Base-by-base conservation (phyloP, 2,797 vertebrate species). In the Crocidura indochinensis region DNA sequence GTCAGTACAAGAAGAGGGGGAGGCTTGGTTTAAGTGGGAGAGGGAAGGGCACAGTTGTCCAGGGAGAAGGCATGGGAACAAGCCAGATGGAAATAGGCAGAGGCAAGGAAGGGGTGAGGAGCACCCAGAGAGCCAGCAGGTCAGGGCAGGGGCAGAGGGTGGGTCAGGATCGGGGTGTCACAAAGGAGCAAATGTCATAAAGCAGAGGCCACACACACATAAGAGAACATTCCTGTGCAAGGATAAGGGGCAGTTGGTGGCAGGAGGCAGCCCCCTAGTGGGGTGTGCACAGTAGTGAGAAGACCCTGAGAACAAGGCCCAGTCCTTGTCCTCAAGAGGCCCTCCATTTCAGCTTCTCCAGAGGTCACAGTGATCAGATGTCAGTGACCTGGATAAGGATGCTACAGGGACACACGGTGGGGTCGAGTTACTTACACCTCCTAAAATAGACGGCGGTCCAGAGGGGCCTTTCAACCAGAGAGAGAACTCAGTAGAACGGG, bases 361-460 rank as follows among this genome's bases (percentile, higher is more conserved):
- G 94, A 91, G 91, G 95, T 92, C 44, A 0, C 10, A 9, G 72
- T 4, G 86, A 95, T 95, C 92, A 92, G 83, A 8, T 96, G 51
- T 81, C 95, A 76, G 62, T 86, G 92, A 94, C 90, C 93, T 88
- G 85, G 94, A 92, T 92, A 94, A 94, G 90, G 71, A 81, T 76
- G 88, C 86, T 85, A 74, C 79, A 79, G 91, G 92, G 85, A 87
- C 88, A 31, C 51, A 46, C 51, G 79, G 76, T 73, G 92, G 94
- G 94, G 29, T 92, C 91, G 91, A 56, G 83, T 95, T 96, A 93
- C 94, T 89, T 31, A 92, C 91, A 87, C 93, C 86, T 92, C 96
- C 90, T 74, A 96, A 96, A 96, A 96, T 95, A 96, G 95, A 95
- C 24, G 10, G 53, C 2, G 60, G 80, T 71, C 86, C 90, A 84